A percentile compares a stretch with the other conserved stretches of the same genome.
These are phyloP conservation scores for Aporophyla nigra DNA, from an alignment of 2,888 invertebrate genomes.

Conservation along the genomic window DNA sequence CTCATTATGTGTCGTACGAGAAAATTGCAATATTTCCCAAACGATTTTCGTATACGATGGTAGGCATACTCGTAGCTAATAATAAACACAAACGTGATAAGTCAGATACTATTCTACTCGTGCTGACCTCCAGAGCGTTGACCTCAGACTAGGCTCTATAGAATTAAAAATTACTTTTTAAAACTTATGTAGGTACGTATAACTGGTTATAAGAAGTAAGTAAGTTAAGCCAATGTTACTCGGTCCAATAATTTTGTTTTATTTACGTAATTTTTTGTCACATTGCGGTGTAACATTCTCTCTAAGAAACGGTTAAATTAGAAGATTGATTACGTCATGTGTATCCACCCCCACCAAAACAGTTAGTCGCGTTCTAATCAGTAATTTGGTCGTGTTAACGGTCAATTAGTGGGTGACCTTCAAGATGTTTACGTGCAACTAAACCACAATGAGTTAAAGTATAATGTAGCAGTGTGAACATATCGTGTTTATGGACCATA, in stretches of 20 bases:
- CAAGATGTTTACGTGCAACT: conserved; percentile 62
- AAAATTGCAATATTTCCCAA: conserved; percentile 6
- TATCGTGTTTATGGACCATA: conserved; percentile 19
- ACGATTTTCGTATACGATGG: no score
- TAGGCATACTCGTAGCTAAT: no score
- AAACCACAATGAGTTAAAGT: conserved; percentile 44
- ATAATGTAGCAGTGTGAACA: conserved; percentile 26
- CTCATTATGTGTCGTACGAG: neutral
- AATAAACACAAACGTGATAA: conserved; percentile 14
- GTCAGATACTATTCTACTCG: neutral
- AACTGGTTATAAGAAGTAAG: conserved; percentile 6
- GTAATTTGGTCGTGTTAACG: conserved; percentile 62
- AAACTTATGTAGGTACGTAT: no score
- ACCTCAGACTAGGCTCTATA: neutral
- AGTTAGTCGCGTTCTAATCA: conserved; percentile 54
- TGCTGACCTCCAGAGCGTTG: conserved; percentile 16
- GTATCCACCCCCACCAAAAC: conserved; percentile 34
- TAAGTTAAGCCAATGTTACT: neutral
- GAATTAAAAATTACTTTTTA: conserved; percentile 26
- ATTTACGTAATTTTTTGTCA: neutral
- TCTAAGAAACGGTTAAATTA: conserved; percentile 17
- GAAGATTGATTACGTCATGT: conserved; percentile 39
- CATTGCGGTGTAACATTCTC: neutral
- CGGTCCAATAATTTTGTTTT: neutral
- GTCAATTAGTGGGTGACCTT: conserved; percentile 62